A percentile compares a stretch with the other conserved stretches of the same genome.
phyloP scores from a whole-genome alignment of 23 tunicate genomes.

The Halocynthia roretzi region DNA sequence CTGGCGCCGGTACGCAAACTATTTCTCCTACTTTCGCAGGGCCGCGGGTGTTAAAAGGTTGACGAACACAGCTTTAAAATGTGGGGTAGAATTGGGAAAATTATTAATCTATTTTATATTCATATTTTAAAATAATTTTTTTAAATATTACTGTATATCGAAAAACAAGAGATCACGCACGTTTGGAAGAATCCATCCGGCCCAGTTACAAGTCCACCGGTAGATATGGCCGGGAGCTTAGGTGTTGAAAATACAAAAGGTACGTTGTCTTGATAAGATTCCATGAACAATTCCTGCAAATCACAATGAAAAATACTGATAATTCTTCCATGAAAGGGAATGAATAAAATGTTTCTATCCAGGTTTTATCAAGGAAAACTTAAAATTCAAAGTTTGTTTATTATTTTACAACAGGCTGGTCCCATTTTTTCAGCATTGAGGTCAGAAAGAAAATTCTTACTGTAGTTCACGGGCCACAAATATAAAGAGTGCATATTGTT shows the following conservation, averaged over 20 bases:
- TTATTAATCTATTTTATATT: not conserved
- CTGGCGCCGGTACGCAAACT: not conserved
- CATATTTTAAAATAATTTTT: not conserved
- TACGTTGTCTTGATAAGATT: conserved; percentile 64
- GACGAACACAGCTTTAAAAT: too few relatives aligned
- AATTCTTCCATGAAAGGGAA: not conserved
- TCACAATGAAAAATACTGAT: conserved; percentile 3
- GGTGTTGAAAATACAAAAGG: conserved; percentile 47
- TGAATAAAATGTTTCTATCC: too few relatives aligned
- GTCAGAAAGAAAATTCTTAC: too few relatives aligned
- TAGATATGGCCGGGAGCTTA: conserved; percentile 41
- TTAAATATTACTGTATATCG: not conserved
- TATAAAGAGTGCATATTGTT: too few relatives aligned
- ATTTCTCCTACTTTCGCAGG: too few relatives aligned
- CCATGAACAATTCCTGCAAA: conserved; percentile 10
- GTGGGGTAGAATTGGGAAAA: too few relatives aligned
- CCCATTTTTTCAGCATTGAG: too few relatives aligned
- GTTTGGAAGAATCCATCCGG: conserved; percentile 4
- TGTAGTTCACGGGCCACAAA: too few relatives aligned
- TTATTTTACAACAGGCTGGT: not conserved
- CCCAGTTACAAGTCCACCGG: conserved; percentile 16
- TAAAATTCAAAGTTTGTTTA: not conserved
- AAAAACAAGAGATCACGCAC: not conserved
- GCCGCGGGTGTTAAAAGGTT: too few relatives aligned
- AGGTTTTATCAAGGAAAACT: not conserved